Base-by-base conservation (phyloP, 2,888 invertebrate species). In the Carcina quercana region DNA sequence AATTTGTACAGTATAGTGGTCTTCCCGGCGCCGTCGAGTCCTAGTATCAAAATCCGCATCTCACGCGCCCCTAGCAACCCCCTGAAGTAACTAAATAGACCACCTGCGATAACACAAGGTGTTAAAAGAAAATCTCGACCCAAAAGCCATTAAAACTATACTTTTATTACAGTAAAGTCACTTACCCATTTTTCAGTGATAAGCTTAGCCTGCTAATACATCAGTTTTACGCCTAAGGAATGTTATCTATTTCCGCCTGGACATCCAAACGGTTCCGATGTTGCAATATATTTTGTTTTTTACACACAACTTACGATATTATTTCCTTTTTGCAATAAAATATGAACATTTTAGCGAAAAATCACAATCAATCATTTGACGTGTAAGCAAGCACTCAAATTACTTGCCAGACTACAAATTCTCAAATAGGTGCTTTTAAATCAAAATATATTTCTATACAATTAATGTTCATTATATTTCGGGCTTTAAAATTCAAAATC, bases 1-100 rank as follows among this genome's bases (percentile, higher is more conserved):
- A 98, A 86, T 84, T 94, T 92, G 80, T 99, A 98, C 43, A 99
- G 83, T 78, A 99, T 99, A 40, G 99, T 99, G 0, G 99, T 99
- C 86, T 99, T 99, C 47, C 99, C 99, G 67, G 98, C 98, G 40
- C 98, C 98, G 78, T 99, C 99, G 50, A 99, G 85, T 3, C 99
- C 99, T 35, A 99, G 87, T 72, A 99, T 99, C 53, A 99, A 85
- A 75, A 99, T 98, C 61, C 99, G 88, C 93, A 98, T 97, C 87
- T 99, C 98, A 59, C 97, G 92, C 45, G 95, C 95, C 25, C 98
- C 98, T 68, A 99, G 88, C 53, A 99, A 87, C 55, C 94, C 94
- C 60, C 95, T 92, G 85, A 99, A 98, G 83, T 97, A 98, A 86
- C 97, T 97, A 74, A 98, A 88, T 68, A 98, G 86, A 69, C 96